Percentiles rank a stretch among this genome's conserved stretches.
phyloP scores from a whole-genome alignment of 1,140 invertebrate genomes.

The Brachionus rubens region DNA sequence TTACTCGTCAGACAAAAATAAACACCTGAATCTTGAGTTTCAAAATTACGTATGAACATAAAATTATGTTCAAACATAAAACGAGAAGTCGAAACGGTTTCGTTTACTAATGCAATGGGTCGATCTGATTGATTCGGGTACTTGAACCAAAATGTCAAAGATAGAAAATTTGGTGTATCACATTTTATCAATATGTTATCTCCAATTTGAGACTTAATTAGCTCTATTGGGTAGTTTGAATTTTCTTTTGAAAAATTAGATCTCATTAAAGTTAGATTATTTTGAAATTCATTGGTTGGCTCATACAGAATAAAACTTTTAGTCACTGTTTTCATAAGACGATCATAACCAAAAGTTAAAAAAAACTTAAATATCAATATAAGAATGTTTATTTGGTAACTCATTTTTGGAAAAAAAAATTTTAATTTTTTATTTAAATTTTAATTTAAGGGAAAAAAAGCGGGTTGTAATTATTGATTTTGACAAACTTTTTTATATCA shows the following conservation, averaged over 20 bases:
- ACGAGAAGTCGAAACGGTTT: not conserved
- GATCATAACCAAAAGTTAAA: not conserved
- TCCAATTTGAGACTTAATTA: too few relatives aligned
- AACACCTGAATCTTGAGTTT: not conserved
- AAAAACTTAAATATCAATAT: too few relatives aligned
- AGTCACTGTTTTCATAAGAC: not conserved
- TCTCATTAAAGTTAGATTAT: not conserved
- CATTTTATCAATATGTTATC: too few relatives aligned
- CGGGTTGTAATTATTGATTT: too few relatives aligned
- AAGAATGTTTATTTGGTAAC: too few relatives aligned
- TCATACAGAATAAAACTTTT: not conserved
- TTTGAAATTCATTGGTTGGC: not conserved
- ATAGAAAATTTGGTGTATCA: too few relatives aligned
- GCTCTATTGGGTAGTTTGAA: not conserved
- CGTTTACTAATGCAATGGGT: not conserved
- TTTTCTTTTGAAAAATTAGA: not conserved
- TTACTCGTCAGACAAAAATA: not conserved
- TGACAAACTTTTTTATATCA: too few relatives aligned
- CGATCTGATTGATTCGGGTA: not conserved
- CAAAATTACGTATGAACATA: not conserved
- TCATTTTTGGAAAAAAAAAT: too few relatives aligned
- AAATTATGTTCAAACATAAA: not conserved
- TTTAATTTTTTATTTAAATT: too few relatives aligned
- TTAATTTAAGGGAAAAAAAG: too few relatives aligned
- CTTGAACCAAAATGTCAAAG: not conserved